These are phyloP conservation scores for Sinotaia quadrata DNA, from an alignment of 2,888 invertebrate species.

Conservation along the genomic window DNA sequence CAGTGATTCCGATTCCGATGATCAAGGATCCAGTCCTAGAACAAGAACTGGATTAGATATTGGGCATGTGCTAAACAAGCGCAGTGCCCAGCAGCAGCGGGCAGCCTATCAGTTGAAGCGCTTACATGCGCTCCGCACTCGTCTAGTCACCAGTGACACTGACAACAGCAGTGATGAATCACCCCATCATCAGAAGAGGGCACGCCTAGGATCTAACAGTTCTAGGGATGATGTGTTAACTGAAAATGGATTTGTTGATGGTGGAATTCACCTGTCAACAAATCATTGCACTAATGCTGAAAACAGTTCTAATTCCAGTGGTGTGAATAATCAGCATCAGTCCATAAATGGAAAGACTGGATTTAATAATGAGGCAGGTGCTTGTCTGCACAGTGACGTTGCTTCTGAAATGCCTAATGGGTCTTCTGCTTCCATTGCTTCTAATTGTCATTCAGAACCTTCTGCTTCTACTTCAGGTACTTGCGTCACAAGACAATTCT, in stretches of 20 bases:
- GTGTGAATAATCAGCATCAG: background rate
- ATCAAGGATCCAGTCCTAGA: slow-evolving; percentile 13
- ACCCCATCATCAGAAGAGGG: background rate
- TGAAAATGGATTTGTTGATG: background rate
- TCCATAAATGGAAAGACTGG: slow-evolving; percentile 2
- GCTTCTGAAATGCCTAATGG: background rate
- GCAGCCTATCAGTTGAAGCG: slow-evolving; percentile 41
- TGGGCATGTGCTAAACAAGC: slow-evolving; percentile 11
- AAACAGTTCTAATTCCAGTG: slow-evolving; percentile 13
- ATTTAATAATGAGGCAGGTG: slow-evolving; percentile 22
- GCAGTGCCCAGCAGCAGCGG: slow-evolving; percentile 26
- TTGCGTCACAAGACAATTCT: background rate
- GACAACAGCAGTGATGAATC: slow-evolving; percentile 21
- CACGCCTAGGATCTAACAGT: slow-evolving; percentile 14
- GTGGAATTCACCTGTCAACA: too few relatives aligned
- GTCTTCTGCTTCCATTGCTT: background rate
- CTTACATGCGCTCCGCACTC: slow-evolving; percentile 47
- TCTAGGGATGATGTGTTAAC: slow-evolving; percentile 11
- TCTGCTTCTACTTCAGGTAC: slow-evolving; percentile 17
- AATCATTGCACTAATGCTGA: slow-evolving; percentile 28
- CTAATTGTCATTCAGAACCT: slow-evolving; percentile 11
- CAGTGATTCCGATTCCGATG: slow-evolving; percentile 33
- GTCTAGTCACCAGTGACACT: slow-evolving; percentile 49
- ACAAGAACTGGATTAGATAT: slow-evolving; percentile 17
- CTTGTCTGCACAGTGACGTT: slow-evolving; percentile 15